Evolutionary conservation across 2,113 vertebrate species (phyloP).

Genomic region (Dasyprocta punctata): DNA sequence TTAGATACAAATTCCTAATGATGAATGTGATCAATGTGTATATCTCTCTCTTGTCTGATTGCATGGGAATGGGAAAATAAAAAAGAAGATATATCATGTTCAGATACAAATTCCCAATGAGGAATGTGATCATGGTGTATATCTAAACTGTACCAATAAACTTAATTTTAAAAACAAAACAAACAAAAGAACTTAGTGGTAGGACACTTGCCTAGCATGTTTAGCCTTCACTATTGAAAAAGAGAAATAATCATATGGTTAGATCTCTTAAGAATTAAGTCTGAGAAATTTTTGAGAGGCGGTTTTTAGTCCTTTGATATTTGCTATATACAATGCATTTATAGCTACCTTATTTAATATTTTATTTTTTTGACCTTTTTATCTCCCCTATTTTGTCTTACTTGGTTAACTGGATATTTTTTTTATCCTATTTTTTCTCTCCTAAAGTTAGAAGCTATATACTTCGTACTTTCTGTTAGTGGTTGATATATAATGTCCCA

Average conservation of each 20-base stretch:
- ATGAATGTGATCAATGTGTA: no score
- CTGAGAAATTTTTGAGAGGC: neutral
- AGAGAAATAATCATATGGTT: neutral
- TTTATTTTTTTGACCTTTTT: neutral
- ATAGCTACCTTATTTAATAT: neutral
- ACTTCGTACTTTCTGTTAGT: neutral
- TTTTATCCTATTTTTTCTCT: neutral
- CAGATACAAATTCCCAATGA: no score
- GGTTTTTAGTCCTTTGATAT: neutral
- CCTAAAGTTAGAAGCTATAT: neutral
- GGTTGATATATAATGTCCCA: neutral
- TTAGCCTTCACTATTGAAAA: neutral
- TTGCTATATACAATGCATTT: neutral
- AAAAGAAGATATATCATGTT: no score
- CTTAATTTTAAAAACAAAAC: neutral
- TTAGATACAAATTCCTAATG: no score
- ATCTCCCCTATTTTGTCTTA: neutral
- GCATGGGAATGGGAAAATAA: no score
- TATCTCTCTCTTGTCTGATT: no score
- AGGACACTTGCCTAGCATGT: neutral
- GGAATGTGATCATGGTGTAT: no score
- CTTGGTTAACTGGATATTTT: neutral
- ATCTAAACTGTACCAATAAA: no score
- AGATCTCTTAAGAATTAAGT: neutral
- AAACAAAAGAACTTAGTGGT: neutral